A percentile compares a stretch with the other conserved stretches of the same genome.
These are phyloP conservation scores for Pampus argenteus DNA, from an alignment of 2,797 vertebrate species.

Conservation along the genomic window DNA sequence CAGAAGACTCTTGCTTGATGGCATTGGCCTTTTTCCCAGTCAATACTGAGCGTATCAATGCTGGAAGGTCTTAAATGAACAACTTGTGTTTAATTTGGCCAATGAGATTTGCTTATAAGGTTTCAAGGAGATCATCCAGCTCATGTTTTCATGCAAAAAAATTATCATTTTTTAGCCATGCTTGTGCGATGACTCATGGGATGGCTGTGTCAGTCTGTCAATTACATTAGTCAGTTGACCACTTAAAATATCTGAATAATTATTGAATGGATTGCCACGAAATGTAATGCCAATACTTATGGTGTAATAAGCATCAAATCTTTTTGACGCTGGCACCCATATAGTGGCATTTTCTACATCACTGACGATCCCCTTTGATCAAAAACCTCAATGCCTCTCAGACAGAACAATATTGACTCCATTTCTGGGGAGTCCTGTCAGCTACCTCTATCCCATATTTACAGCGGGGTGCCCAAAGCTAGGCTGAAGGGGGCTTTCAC, in stretches of 20 bases:
- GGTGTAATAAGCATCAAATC: too few relatives aligned
- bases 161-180: too few relatives aligned
- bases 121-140: slow-evolving; percentile 36
- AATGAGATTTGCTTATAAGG: slow-evolving; percentile 33
- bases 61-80: slow-evolving; percentile 42
- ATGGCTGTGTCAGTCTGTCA: too few relatives aligned
- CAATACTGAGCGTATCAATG: slow-evolving; percentile 63
- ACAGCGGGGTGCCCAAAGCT: slow-evolving; percentile 48
- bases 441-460: slow-evolving; percentile 38
- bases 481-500: slow-evolving; percentile 51
- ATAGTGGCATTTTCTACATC: slow-evolving; percentile 29
- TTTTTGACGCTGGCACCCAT: slow-evolving; percentile 53
- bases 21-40: slow-evolving; percentile 65
- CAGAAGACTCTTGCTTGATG: slow-evolving; percentile 59
- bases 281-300: too few relatives aligned
- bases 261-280: neutral
- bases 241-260: neutral
- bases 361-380: slow-evolving; percentile 57
- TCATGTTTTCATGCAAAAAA: slow-evolving; percentile 22
- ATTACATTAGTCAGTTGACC: neutral
- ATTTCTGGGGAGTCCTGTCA: slow-evolving; percentile 66
- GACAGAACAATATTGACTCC: slow-evolving; percentile 55
- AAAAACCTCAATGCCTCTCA: slow-evolving; percentile 34
- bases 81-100: slow-evolving; percentile 62
- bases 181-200: too few relatives aligned